These are phyloP conservation scores for Pachyrhynchus sulphureomaculatus DNA, from an alignment of 1,140 invertebrate species.

Conservation along the genomic window DNA sequence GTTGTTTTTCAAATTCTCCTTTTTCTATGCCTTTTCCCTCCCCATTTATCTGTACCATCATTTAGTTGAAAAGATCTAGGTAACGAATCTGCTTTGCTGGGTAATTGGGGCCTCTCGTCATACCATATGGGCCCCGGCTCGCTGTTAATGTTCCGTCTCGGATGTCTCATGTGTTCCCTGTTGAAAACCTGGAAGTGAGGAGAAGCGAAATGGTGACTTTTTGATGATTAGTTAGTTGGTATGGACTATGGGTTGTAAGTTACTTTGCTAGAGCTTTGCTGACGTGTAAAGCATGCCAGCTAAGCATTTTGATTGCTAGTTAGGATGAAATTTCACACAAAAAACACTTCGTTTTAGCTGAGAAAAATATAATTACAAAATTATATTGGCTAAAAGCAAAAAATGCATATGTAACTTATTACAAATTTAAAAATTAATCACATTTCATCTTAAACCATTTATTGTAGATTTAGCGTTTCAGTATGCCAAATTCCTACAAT, in stretches of 20 bases:
- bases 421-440: too few relatives aligned
- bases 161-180: conserved; percentile 19
- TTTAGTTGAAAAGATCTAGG: conserved; percentile 74
- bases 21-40: conserved; percentile 35
- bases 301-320: conserved; percentile 50
- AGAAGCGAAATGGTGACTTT: conserved; percentile 9
- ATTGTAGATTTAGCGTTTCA: too few relatives aligned
- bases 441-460: too few relatives aligned
- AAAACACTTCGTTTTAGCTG: too few relatives aligned
- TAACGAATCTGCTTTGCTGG: conserved; percentile 72
- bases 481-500: too few relatives aligned
- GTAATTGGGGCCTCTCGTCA: conserved; percentile 49
- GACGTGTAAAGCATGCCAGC: too few relatives aligned
- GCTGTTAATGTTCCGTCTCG: conserved; percentile 44
- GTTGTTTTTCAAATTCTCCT: conserved; percentile 52
- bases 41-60: conserved; percentile 51
- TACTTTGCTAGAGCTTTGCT: not conserved
- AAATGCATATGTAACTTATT: too few relatives aligned
- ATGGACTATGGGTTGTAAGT: conserved; percentile 1
- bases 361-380: too few relatives aligned
- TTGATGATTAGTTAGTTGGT: not conserved
- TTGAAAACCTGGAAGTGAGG: conserved; percentile 24
- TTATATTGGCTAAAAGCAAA: too few relatives aligned
- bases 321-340: conserved; percentile 38
- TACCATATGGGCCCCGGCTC: conserved; percentile 56